Evolutionary conservation across 1,140 invertebrate species (phyloP), one percentile per base, ranked within the genome.

Genomic region (Tachypleus tridentatus): DNA sequence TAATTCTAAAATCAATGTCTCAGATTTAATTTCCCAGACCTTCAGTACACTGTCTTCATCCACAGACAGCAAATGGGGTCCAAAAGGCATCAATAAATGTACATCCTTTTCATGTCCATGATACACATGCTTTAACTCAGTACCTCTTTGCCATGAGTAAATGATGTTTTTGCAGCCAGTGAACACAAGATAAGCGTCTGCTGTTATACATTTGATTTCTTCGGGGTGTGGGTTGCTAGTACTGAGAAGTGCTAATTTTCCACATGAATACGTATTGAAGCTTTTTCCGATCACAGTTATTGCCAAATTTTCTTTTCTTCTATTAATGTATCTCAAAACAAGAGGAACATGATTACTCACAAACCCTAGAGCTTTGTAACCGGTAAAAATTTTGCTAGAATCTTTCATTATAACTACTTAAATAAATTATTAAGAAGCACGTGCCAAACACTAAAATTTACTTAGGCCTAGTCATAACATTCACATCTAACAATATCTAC

Each of bases 281-380:
- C 87, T 83, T 75, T 86, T 88, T 6, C 93, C 93, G 51, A 94
- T 87, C 74, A 87, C 91, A 7, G 93, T 95, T 54, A 91, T 84
- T 29, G 97, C 82, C 47, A 96, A 79, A 72, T 91, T 90, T 78
- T 97, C 93, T 72, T 91, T 87, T 67, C 91, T 81, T 67, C 83
- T 82, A 73, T 86, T 82, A 61, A 97, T 89, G 76, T 91, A 95
- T 67, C 93, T 81, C 6, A 88, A 84, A 57, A 87, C 82, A 54
- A 91, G 83, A 4, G 93, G 93, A 69, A 97, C 82, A 69, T 93
- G 85, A 77, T 94, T 94, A 76, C 88, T 92, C n/a, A 96, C 90
- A 80, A 90, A 91, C 71, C 94, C 94, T 70, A 97, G 77, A 49
- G 90, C 87, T 66, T 91, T 82, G 75, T 87, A 88, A 5, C 85